A percentile compares a stretch with the other conserved stretches of the same genome.
Evolutionary conservation across 2,888 invertebrate species (phyloP).

Genomic region (Ormyrus rosae): DNA sequence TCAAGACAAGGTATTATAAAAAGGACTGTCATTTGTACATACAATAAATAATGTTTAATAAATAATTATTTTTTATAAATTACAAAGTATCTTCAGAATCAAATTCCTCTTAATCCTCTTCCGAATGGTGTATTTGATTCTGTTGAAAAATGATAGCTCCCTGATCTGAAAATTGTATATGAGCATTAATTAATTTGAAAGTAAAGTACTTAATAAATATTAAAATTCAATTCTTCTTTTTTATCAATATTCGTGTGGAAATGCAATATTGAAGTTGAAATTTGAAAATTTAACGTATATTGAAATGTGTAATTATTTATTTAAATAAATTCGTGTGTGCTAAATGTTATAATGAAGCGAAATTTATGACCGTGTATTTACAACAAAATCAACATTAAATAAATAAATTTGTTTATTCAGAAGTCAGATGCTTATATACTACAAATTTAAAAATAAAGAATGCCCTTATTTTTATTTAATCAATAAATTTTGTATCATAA

Average conservation of each 20-base stretch:
- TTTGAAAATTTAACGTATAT: not conserved
- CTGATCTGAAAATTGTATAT: conserved; percentile 43
- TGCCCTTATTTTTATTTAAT: no score
- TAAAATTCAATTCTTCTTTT: not conserved
- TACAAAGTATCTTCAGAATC: not conserved
- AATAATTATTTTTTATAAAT: not conserved
- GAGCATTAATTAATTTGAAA: no score
- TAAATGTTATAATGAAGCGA: no score
- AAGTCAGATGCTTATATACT: no score
- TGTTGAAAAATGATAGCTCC: conserved; percentile 58
- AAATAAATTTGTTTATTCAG: no score
- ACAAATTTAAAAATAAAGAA: no score
- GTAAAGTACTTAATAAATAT: conserved; percentile 2
- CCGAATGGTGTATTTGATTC: conserved; percentile 43
- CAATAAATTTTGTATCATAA: no score
- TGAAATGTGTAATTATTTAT: no score
- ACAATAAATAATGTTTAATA: conserved; percentile 15
- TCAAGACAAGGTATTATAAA: conserved; percentile 36
- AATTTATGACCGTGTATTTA: no score
- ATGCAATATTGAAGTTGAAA: not conserved
- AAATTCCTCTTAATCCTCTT: conserved; percentile 25
- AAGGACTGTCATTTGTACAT: conserved; percentile 40
- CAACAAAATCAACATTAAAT: no score
- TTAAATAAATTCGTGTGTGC: no score
- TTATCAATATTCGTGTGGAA: not conserved